Percentiles rank a stretch among this genome's conserved stretches.
These are phyloP conservation scores for Xiphorhynchus elegans DNA, from an alignment of 2,113 vertebrate genomes.

Conservation along the genomic window DNA sequence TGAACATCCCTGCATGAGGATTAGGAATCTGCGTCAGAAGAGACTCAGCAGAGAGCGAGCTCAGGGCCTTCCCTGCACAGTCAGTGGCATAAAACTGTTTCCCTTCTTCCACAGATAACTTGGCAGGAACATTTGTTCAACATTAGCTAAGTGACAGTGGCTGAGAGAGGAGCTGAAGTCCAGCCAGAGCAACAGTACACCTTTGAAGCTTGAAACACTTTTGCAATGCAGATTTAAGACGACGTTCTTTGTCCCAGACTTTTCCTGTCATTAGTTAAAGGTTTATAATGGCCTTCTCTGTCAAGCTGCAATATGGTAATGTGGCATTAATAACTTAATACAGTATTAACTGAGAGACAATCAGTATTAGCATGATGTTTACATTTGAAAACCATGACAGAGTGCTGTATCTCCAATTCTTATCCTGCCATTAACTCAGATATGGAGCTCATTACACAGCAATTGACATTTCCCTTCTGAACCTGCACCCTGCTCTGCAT, in stretches of 20 bases:
- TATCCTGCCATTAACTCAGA: not conserved
- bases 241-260: not conserved
- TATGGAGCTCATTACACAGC: not conserved
- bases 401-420: not conserved
- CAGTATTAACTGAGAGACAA: not conserved
- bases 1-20: not conserved
- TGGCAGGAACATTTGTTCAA: not conserved
- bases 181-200: not conserved
- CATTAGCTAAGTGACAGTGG: not conserved
- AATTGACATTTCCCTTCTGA: not conserved
- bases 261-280: not conserved
- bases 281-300: not conserved
- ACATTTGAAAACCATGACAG: not conserved
- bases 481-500: not conserved
- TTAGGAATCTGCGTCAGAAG: not conserved
- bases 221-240: not conserved
- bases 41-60: not conserved
- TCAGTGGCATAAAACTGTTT: not conserved
- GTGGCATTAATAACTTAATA: not conserved
- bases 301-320: fast-evolving
- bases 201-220: not conserved
- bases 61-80: not conserved
- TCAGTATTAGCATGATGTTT: not conserved
- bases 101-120: not conserved
- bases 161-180: not conserved